A percentile compares a stretch with the other conserved stretches of the same genome.
Conservation (phyloP, 2,797 vertebrate species). For the Amblyraja radiata region DNA sequence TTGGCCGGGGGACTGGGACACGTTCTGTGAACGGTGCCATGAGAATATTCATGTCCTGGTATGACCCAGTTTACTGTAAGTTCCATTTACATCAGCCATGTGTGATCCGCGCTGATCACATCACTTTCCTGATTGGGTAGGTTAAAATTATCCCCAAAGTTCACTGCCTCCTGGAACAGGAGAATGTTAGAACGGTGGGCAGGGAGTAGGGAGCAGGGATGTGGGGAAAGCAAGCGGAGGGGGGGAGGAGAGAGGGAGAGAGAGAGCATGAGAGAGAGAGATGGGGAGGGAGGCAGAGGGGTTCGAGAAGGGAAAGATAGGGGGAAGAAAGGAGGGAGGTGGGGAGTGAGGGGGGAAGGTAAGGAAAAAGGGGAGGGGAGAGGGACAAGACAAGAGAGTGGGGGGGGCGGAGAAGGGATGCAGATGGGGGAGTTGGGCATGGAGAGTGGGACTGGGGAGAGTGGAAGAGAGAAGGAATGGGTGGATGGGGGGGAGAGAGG, state of each 20-base stretch:
- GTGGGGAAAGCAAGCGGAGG: not conserved
- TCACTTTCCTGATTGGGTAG: not conserved
- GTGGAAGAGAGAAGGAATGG: not conserved
- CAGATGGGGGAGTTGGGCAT: too few species aligned
- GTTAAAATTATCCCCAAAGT: not conserved
- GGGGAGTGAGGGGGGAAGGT: too few species aligned
- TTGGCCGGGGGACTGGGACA: not conserved
- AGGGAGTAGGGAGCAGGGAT: not conserved
- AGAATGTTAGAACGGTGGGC: not conserved
- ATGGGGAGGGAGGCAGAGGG: too few species aligned
- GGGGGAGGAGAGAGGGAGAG: not conserved
- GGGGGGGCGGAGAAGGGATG: too few species aligned
- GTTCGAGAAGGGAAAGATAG: too few species aligned
- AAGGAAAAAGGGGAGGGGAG: too few species aligned
- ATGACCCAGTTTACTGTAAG: not conserved
- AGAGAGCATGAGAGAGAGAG: not conserved
- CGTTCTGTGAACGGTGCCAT: not conserved
- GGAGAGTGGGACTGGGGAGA: not conserved
- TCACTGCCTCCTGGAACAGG: not conserved
- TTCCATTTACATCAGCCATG: not conserved
- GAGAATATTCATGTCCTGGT: not conserved
- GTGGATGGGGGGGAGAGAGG: too few species aligned
- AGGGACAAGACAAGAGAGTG: too few species aligned
- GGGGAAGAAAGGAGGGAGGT: too few species aligned
- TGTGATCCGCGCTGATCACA: not conserved